Evolutionary conservation across 2,797 vertebrate genomes (phyloP).

Genomic region (Malurus splendens): DNA sequence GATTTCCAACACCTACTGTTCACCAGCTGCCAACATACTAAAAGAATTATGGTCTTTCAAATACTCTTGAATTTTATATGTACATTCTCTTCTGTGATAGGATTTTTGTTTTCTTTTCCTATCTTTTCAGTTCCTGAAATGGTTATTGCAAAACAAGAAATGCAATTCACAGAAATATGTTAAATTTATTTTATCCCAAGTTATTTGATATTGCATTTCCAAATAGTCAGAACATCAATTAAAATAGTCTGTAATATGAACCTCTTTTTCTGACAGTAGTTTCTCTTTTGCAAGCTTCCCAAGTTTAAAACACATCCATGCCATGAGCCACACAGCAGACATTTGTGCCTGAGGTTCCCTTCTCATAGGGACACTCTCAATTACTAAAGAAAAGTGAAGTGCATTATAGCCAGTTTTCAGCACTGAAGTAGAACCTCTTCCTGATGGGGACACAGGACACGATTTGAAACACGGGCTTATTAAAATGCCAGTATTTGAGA

Average conservation of each 20-base stretch:
- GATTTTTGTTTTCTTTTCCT: not conserved
- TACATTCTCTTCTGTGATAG: not conserved
- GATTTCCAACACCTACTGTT: not conserved
- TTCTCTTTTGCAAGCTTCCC: not conserved
- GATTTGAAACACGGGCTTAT: not conserved
- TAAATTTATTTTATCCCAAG: not conserved
- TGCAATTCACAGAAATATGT: not conserved
- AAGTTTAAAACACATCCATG: not conserved
- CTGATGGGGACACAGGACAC: not conserved
- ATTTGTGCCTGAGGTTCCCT: not conserved
- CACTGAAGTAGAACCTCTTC: not conserved
- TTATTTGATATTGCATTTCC: not conserved
- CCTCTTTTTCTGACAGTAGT: not conserved
- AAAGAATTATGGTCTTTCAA: not conserved
- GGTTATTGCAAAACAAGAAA: not conserved
- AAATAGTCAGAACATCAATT: not conserved
- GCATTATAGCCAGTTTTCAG: not conserved
- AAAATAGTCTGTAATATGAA: not conserved
- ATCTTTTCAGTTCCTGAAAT: not conserved
- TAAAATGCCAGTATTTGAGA: not conserved
- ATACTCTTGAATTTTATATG: not conserved
- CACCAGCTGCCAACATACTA: not conserved
- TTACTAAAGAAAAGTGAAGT: not conserved
- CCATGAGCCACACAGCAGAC: not conserved
- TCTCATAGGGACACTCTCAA: not conserved